These are phyloP conservation scores for Novumbra hubbsi DNA, from an alignment of 2,797 vertebrate species.

Conservation along the genomic window DNA sequence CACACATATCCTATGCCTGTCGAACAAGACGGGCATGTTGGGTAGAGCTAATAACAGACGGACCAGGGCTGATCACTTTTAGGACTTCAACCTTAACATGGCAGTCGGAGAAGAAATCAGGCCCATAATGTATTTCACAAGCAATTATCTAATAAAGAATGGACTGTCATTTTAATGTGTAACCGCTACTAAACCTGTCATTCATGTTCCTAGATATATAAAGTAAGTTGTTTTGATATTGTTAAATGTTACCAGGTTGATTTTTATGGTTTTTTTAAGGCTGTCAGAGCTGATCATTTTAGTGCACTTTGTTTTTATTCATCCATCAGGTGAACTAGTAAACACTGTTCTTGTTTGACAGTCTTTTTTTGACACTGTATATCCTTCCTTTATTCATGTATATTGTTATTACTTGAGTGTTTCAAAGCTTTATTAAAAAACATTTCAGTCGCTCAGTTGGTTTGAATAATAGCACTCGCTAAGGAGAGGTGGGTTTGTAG, in stretches of 20 bases:
- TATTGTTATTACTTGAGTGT: background rate
- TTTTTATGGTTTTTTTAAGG: background rate
- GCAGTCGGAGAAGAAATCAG: no score
- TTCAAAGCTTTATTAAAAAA: background rate
- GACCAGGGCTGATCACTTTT: no score
- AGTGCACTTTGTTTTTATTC: no score
- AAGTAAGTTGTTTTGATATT: background rate
- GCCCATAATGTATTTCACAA: no score
- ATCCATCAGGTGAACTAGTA: no score
- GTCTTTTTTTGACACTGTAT: slow-evolving; percentile 1
- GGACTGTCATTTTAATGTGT: no score
- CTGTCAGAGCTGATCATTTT: no score
- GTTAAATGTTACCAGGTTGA: background rate
- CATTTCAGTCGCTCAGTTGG: slow-evolving; percentile 5
- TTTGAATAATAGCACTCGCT: slow-evolving; percentile 45
- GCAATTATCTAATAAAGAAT: no score
- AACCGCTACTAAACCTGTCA: no score
- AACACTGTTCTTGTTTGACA: no score
- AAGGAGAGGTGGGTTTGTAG: slow-evolving; percentile 61
- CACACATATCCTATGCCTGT: slow-evolving; percentile 17
- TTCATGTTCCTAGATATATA: background rate
- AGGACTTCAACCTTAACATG: no score
- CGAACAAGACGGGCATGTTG: background rate
- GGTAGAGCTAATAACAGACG: background rate
- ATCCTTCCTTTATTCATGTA: background rate